Evolutionary conservation across 2,113 vertebrate genomes (phyloP).

Genomic region (Paraplagusia blochii): DNA sequence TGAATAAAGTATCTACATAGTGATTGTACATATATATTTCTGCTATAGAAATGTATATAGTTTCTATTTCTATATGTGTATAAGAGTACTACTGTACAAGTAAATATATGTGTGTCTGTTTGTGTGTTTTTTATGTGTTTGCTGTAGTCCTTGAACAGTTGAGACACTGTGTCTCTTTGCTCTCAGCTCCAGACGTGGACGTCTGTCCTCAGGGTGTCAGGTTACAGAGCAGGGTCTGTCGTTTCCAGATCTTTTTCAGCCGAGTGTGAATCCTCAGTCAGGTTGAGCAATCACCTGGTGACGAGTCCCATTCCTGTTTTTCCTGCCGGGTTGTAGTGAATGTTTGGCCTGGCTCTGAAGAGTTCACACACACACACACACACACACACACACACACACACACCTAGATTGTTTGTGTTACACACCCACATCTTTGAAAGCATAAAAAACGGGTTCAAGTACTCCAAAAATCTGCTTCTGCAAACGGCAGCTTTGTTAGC

Average conservation of each 20-base stretch:
- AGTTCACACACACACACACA: constrained; percentile 21
- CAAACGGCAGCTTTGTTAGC: constrained; percentile 5
- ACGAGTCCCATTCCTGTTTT: constrained; percentile 78
- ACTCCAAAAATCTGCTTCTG: constrained; percentile 21
- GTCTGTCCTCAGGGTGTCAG: constrained; percentile 39
- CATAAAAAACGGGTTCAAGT: constrained; percentile 11
- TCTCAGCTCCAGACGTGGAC: constrained; percentile 7
- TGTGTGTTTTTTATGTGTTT: neutral
- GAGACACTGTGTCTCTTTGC: constrained; percentile 12
- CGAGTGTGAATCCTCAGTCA: constrained; percentile 50
- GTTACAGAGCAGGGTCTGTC: constrained; percentile 39
- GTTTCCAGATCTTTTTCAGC: constrained; percentile 47
- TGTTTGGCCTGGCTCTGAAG: constrained; percentile 68
- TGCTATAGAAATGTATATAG: no score
- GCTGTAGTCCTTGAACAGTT: neutral
- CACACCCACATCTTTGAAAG: constrained; percentile 51
- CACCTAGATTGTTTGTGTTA: constrained; percentile 38
- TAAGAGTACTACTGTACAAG: neutral
- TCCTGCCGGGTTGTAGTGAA: constrained; percentile 73
- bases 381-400: constrained; percentile 11
- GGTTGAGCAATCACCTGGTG: constrained; percentile 67
- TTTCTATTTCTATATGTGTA: neutral
- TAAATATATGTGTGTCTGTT: no score
- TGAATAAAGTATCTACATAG: no score
- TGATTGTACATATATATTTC: no score